Base-by-base conservation (phyloP, 2,888 invertebrate species). In the Plemyria rubiginata region DNA sequence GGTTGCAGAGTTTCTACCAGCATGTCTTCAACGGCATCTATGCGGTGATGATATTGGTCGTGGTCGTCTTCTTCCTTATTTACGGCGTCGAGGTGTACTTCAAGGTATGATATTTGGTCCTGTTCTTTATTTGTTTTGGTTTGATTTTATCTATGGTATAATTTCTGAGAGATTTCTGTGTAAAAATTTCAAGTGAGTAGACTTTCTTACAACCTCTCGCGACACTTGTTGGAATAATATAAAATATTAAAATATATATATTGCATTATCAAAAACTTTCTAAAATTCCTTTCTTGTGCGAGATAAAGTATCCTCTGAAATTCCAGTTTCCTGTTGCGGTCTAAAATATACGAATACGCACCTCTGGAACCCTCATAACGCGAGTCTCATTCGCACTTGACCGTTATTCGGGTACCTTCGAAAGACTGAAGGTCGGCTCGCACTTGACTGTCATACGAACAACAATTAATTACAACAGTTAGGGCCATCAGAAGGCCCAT, bases 51-150 rank as follows among this genome's bases (percentile, higher is more conserved):
- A 94, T 98, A 65, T 96, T 98, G 82, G 96, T 98, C 65, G 97
- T 98, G 49, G 97, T 98, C 62, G 94, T 98, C 13, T 98, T 98
- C 92, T 98, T 98, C 90, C 94, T 98, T 55, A 97, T 98, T 72
- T 98, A 98, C 85, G 98, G 98, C 52, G 97, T 98, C 16, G 98
- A 98, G 90, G 98, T 98, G 8, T 98, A 95, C 87, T 98, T 98
- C 82, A 98, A 98, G 95, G 97, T 97, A 84, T 88, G 87, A 54
- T 59, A 6, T 16, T 53, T 7, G 36, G 11, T 5, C 57, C 51
- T 7, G 0, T 55, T 59, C 32, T 48, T 11, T 64, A 48, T 60
- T 13, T 45, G 13, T 15, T 43, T 38, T 38, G 32, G 32, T 5
- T 6, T 32, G 2, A 1, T 5, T 3, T 2, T 32, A 32, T 4